Percentiles rank a stretch among this genome's conserved stretches.
phyloP scores from a whole-genome alignment of 2,888 invertebrate species.

The Oligia strigilis region DNA sequence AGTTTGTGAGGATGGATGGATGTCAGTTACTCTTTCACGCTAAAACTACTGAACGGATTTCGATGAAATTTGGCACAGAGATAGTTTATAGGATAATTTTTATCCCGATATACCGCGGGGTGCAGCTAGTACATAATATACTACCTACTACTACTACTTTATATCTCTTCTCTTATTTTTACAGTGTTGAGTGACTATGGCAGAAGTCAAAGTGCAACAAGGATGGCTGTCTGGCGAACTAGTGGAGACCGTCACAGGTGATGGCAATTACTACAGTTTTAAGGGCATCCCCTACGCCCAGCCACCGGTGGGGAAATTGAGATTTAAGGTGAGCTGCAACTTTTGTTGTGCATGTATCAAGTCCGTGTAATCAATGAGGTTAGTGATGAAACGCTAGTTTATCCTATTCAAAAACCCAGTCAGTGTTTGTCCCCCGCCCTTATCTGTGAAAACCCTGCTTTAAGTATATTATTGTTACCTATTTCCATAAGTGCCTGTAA shows the following conservation, averaged over 20 bases:
- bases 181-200: conserved; percentile 46
- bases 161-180: background rate
- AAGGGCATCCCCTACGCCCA: conserved; percentile 87
- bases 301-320: conserved; percentile 84
- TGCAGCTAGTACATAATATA: too few relatives aligned
- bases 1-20: too few relatives aligned
- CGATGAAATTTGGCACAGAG: too few relatives aligned
- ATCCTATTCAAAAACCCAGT: background rate
- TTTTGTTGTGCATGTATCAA: background rate
- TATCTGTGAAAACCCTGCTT: too few relatives aligned
- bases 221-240: conserved; percentile 70
- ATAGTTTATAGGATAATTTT: too few relatives aligned
- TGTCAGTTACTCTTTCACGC: too few relatives aligned
- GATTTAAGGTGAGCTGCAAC: conserved; percentile 82
- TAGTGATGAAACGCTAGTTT: background rate
- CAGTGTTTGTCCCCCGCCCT: background rate
- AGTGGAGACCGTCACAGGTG: conserved; percentile 63
- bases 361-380: background rate
- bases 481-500: background rate
- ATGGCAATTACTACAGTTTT: conserved; percentile 71
- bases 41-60: too few relatives aligned
- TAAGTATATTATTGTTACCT: background rate
- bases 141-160: too few relatives aligned
- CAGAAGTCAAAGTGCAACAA: conserved; percentile 67
- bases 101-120: too few relatives aligned